Conservation (phyloP, 2,113 vertebrate species). For the Psittacus erithacus region DNA sequence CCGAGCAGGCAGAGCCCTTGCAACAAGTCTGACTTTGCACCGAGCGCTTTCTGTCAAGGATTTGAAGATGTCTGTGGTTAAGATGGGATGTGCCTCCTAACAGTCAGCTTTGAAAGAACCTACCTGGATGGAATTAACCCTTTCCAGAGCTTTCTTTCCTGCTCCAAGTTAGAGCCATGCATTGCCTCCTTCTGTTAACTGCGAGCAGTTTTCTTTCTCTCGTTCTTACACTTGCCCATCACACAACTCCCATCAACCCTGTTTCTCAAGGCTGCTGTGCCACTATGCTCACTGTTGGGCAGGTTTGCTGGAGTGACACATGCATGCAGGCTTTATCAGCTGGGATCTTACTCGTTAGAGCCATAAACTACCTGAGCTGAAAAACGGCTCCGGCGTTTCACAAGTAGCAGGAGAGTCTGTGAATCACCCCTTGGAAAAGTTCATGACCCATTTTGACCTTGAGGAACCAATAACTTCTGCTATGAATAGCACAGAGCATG, state of each 20-base stretch:
- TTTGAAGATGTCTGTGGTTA: conserved; percentile 39
- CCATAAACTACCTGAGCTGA: not conserved
- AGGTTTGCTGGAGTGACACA: not conserved
- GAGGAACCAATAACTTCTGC: not conserved
- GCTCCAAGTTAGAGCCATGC: fast-evolving
- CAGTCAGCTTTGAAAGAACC: not conserved
- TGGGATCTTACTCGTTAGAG: not conserved
- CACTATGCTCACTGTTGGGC: fast-evolving
- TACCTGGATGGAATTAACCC: conserved; percentile 45
- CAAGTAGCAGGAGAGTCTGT: not conserved
- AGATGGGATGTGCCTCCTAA: not conserved
- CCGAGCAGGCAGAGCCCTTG: not conserved
- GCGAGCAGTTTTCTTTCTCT: fast-evolving
- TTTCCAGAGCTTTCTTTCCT: not conserved
- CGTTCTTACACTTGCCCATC: fast-evolving
- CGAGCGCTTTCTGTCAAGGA: not conserved
- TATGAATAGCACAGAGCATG: not conserved
- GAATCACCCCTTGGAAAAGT: not conserved
- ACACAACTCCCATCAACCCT: fast-evolving
- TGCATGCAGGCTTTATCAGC: fast-evolving
- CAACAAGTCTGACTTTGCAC: conserved; percentile 58
- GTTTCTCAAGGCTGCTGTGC: not conserved
- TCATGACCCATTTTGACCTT: not conserved
- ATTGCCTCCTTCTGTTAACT: fast-evolving
- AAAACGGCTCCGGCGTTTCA: not conserved